Conservation (phyloP, 2,888 invertebrate genomes). For the Peribatodes rhomboidaria region DNA sequence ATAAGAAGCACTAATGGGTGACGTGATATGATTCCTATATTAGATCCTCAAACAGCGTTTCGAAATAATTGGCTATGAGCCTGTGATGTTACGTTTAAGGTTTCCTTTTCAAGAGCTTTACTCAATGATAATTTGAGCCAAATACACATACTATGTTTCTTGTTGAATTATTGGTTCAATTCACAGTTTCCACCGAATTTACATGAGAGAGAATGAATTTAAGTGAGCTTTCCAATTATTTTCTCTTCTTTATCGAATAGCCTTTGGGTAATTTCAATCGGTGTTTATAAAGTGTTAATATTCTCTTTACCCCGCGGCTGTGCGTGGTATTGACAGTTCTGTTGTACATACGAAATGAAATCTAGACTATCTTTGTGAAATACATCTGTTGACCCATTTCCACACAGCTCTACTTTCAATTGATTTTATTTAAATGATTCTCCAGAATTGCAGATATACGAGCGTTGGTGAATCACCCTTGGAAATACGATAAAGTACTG, state of each 20-base stretch:
- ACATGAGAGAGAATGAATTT: background rate
- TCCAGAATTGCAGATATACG: background rate
- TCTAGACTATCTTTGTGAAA: conserved; percentile 4
- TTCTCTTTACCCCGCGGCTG: background rate
- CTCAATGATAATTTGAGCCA: conserved; percentile 4
- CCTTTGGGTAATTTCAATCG: background rate
- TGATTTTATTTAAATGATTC: conserved; percentile 2
- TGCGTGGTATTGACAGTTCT: background rate
- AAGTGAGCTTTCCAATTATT: background rate
- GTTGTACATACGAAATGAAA: conserved; percentile 4
- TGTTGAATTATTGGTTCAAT: background rate
- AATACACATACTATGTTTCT: background rate
- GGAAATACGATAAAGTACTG: too few relatives aligned
- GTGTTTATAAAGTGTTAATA: background rate
- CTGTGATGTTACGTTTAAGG: too few relatives aligned
- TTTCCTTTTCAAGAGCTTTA: background rate
- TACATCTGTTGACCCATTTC: conserved; percentile 4
- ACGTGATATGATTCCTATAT: background rate
- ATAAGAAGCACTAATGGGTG: conserved; percentile 7
- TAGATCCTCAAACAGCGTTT: background rate
- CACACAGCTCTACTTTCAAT: background rate
- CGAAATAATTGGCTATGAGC: background rate
- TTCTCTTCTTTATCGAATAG: conserved; percentile 4
- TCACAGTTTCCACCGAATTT: background rate
- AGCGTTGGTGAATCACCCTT: background rate